Evolutionary conservation across 2,888 invertebrate genomes (phyloP).

Genomic region (Ophion ellenae): DNA sequence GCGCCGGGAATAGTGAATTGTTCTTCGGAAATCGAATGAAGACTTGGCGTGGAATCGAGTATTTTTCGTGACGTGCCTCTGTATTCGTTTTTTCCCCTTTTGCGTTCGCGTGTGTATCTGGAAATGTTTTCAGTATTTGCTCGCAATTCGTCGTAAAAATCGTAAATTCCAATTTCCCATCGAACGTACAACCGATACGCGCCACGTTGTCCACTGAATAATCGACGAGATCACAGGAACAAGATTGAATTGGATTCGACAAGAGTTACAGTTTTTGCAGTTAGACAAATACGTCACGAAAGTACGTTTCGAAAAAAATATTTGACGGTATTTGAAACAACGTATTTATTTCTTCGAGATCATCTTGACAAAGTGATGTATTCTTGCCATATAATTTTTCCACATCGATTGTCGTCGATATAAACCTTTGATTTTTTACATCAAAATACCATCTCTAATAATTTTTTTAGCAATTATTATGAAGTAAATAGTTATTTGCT

Average conservation of each 20-base stretch:
- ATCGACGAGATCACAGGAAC: constrained; percentile 47
- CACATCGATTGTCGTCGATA: too few relatives aligned
- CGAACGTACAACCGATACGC: constrained; percentile 27
- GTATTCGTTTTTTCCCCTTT: background rate
- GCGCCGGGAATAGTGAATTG: too few relatives aligned
- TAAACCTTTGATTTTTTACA: too few relatives aligned
- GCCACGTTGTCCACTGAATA: constrained; percentile 54
- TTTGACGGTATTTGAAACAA: background rate
- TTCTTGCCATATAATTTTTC: too few relatives aligned
- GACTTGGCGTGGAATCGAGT: background rate
- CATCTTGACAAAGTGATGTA: too few relatives aligned
- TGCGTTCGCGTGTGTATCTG: background rate
- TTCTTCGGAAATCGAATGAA: too few relatives aligned
- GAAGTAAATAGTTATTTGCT: too few relatives aligned
- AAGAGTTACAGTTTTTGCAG: constrained; percentile 15
- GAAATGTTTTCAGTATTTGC: constrained; percentile 26
- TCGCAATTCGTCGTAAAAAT: constrained; percentile 28
- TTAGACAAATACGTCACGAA: constrained; percentile 22
- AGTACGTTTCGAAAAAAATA: background rate
- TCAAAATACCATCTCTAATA: too few relatives aligned
- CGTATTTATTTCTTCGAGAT: too few relatives aligned
- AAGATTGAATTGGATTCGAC: constrained; percentile 47
- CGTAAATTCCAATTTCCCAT: constrained; percentile 50
- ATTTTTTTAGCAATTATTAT: too few relatives aligned
- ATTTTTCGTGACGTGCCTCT: too few relatives aligned